These are phyloP conservation scores for Simalia tracyae DNA, from an alignment of 2,797 vertebrate genomes.

Conservation along the genomic window DNA sequence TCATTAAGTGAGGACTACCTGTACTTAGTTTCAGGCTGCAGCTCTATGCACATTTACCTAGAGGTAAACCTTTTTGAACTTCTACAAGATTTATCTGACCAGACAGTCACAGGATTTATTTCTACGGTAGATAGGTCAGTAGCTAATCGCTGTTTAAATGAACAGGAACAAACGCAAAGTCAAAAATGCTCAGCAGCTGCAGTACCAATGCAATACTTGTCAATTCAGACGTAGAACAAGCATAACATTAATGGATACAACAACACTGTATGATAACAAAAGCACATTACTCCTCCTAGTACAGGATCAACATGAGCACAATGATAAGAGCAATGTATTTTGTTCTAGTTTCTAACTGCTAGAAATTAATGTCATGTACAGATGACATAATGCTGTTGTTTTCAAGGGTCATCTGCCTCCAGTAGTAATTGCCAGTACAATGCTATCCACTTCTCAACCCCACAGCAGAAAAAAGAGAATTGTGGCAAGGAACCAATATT, in stretches of 20 bases:
- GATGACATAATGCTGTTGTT: conserved; percentile 26
- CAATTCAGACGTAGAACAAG: conserved; percentile 54
- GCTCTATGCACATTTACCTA: neutral
- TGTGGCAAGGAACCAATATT: neutral
- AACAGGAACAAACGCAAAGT: conserved; percentile 37
- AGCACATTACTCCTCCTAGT: conserved; percentile 55
- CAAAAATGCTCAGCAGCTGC: conserved; percentile 57
- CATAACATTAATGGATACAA: conserved; percentile 35
- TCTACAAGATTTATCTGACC: neutral
- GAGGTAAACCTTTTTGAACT: neutral
- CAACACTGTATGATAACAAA: conserved; percentile 66
- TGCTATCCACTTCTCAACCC: neutral
- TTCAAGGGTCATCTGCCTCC: conserved; percentile 20
- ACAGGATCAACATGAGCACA: conserved; percentile 30
- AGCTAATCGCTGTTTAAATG: neutral
- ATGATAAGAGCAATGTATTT: conserved; percentile 32
- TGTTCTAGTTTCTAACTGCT: conserved; percentile 39
- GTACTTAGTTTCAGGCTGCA: neutral
- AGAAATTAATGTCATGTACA: conserved; percentile 28
- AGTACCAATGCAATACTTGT: conserved; percentile 52
- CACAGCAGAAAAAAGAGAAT: neutral
- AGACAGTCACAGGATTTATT: neutral
- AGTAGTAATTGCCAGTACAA: conserved; percentile 16
- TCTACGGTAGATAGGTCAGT: neutral
- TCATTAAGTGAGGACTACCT: neutral